A percentile compares a stretch with the other conserved stretches of the same genome.
Conservation (phyloP, 2,888 invertebrate genomes). For the Ischnus inquisitorius region DNA sequence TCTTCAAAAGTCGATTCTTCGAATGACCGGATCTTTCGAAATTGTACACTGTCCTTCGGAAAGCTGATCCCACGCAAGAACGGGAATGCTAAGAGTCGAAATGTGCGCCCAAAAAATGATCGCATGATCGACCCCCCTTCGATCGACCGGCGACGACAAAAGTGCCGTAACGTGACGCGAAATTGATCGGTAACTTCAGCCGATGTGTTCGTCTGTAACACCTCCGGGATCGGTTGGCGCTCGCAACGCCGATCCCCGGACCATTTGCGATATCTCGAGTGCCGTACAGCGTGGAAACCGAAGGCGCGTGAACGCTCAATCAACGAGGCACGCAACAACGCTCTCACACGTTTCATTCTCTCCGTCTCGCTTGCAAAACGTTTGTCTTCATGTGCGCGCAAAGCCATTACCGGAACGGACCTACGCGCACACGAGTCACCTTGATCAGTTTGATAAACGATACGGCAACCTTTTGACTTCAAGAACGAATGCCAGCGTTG, state of each 20-base stretch:
- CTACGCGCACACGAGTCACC: constrained; percentile 19
- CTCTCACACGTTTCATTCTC: constrained; percentile 16
- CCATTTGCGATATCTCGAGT: background rate
- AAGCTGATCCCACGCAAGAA: too few relatives aligned
- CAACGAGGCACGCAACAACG: constrained; percentile 39
- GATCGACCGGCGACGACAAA: constrained; percentile 6
- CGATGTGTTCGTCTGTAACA: constrained; percentile 1
- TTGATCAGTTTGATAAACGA: constrained; percentile 38
- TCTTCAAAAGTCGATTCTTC: too few relatives aligned
- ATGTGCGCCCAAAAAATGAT: background rate
- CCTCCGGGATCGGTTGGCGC: background rate
- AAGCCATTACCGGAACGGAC: background rate
- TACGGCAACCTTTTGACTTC: constrained; percentile 2
- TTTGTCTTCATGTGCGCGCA: background rate
- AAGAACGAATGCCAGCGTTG: constrained; percentile 1
- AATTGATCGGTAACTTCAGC: constrained; percentile 35
- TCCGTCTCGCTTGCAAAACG: constrained; percentile 9
- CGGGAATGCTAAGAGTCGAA: too few relatives aligned
- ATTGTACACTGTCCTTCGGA: too few relatives aligned
- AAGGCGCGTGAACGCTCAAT: constrained; percentile 50
- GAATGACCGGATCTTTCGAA: too few relatives aligned
- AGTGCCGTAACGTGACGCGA: constrained; percentile 26
- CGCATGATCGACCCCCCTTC: background rate
- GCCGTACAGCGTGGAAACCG: constrained; percentile 33
- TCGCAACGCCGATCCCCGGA: constrained; percentile 5